Evolutionary conservation across 2,113 vertebrate species (phyloP), one percentile per base, ranked within the genome.

Genomic region (Gulo gulo): DNA sequence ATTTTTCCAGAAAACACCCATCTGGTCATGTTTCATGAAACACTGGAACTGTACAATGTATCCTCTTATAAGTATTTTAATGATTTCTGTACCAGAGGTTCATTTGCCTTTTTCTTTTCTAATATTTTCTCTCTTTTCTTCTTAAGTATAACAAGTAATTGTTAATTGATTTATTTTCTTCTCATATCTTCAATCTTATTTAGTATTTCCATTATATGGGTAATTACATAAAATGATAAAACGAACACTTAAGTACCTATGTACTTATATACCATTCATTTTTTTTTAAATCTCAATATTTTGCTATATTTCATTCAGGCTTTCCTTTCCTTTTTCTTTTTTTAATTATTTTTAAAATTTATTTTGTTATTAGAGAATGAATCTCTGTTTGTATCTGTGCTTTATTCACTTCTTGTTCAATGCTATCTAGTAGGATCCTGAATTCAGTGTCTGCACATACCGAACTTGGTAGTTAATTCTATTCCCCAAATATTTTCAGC

Each of bases 81-180:
- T 79, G 34, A 52, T 95, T 12, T 61, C 7, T 73, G 6, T 11
- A 63, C 2, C 3, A 50, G 29, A 85, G 20, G 3, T 69, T 94
- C 78, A 18, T 74, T 74, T 86, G 23, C 16, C 20, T 63, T 91
- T 94, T 11, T 29, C 29, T 83, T 85, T 88, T 18, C 10, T 87
- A 87, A 45, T 31, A 92, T 81, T 61, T 86, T 57, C 31, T 94
- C 13, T 89, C 26, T 71, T 80, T 95, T 55, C 21, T 95, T 88
- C 26, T 76, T 92, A 88, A 89, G 24, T 82, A 47, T 57, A 11
- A 36, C 52, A 45, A 88, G 3, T 63, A 94, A 8, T 10, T 91
- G 29, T 42, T 93, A 55, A 91, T 95, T 89, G 82, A 78, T 57
- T 52, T 15, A 65, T 78, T 90, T 91, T 92, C 3, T 85, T 93